phyloP scores from a whole-genome alignment of 2,113 vertebrate genomes.

The Stegastes partitus region DNA sequence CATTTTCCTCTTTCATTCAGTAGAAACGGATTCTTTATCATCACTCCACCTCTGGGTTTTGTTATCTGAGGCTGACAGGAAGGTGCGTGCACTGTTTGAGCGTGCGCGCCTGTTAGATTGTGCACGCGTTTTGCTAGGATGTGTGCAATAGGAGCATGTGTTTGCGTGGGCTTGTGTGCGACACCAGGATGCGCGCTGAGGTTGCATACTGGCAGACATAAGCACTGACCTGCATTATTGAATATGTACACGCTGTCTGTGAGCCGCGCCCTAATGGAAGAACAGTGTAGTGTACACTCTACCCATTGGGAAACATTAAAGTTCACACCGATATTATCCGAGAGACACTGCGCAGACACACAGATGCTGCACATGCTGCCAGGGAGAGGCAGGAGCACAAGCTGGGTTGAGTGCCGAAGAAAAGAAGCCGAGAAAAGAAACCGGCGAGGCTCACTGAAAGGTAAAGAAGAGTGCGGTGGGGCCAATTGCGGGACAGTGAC shows the following conservation, averaged over 20 bases:
- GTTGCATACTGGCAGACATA: constrained; percentile 43
- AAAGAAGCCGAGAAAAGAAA: constrained; percentile 24
- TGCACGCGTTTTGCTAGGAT: constrained; percentile 4
- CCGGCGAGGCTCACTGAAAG: constrained; percentile 29
- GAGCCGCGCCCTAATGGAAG: constrained; percentile 67
- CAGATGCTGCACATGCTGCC: constrained; percentile 9
- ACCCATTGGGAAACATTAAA: constrained; percentile 55
- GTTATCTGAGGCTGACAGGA: constrained; percentile 65
- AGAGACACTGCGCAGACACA: constrained; percentile 38
- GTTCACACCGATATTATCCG: constrained; percentile 61
- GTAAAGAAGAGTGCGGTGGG: constrained; percentile 25
- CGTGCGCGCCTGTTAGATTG: constrained; percentile 9
- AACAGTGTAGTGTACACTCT: constrained; percentile 55
- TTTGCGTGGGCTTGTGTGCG: background rate
- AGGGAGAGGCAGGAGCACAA: background rate
- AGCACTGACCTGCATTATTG: constrained; percentile 66
- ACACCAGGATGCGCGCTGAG: constrained; percentile 19
- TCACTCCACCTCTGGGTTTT: constrained; percentile 40
- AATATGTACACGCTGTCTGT: constrained; percentile 51
- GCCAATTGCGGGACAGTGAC: constrained; percentile 37
- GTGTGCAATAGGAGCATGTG: background rate
- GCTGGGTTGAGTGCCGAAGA: constrained; percentile 13
- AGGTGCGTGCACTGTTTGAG: constrained; percentile 25
- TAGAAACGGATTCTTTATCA: constrained; percentile 57
- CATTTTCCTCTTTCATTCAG: constrained; percentile 55